These are phyloP conservation scores for Hyles lineata DNA, from an alignment of 2,888 invertebrate genomes.

Conservation along the genomic window DNA sequence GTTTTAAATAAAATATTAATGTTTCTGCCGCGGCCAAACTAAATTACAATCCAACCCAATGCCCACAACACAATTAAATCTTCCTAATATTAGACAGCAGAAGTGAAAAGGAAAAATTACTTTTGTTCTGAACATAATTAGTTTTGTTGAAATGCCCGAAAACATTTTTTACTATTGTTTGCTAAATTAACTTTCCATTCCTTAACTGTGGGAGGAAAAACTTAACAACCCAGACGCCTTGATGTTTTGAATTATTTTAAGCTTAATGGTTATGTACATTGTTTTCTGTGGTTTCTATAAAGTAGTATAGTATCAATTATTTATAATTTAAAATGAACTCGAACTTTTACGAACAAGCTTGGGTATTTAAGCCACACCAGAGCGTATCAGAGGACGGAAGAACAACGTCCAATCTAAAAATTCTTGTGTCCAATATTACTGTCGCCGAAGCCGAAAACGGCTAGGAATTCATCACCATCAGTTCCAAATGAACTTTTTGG, in stretches of 20 bases:
- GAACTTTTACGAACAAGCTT: no score
- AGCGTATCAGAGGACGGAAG: no score
- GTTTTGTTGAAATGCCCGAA: conserved; percentile 10
- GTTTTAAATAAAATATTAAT: background rate
- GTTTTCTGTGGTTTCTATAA: no score
- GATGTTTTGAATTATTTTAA: conserved; percentile 11
- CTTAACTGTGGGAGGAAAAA: background rate
- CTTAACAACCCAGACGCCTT: background rate
- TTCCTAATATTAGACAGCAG: conserved; percentile 17
- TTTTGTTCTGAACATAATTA: conserved; percentile 27
- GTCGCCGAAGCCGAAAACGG: no score
- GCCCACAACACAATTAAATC: conserved; percentile 17
- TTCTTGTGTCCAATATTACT: no score
- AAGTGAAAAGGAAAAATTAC: conserved; percentile 20
- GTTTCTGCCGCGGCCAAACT: background rate
- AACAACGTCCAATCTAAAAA: no score
- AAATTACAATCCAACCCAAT: conserved; percentile 20
- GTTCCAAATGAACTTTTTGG: no score
- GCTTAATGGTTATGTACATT: background rate
- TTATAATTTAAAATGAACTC: no score
- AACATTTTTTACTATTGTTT: conserved; percentile 22
- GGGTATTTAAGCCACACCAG: no score
- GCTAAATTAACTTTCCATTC: conserved; percentile 17
- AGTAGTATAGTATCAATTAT: no score
- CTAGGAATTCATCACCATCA: no score